Evolutionary conservation across 2,797 vertebrate species (phyloP).

Genomic region (Meda fulgida): DNA sequence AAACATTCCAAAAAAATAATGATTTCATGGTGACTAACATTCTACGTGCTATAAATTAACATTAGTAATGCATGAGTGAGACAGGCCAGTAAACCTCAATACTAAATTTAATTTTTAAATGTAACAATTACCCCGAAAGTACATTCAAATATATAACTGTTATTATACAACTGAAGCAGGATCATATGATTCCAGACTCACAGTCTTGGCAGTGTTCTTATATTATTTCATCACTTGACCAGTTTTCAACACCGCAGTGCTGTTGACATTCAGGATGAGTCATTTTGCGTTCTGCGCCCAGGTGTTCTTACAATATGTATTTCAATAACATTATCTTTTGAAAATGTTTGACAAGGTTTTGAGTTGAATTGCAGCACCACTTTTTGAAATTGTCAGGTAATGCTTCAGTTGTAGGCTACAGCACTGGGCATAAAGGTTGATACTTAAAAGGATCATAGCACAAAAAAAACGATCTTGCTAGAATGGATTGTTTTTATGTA

Average conservation of each 20-base stretch:
- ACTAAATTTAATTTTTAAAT: neutral
- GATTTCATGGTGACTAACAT: neutral
- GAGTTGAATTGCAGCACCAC: neutral
- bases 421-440: neutral
- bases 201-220: constrained; percentile 33
- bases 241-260: constrained; percentile 26
- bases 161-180: neutral
- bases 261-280: constrained; percentile 15
- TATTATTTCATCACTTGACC: constrained; percentile 38
- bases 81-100: neutral
- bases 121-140: neutral
- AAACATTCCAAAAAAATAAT: neutral
- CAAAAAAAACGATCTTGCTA: neutral
- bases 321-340: constrained; percentile 23
- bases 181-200: neutral
- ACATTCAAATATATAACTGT: neutral
- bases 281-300: neutral
- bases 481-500: constrained; percentile 5
- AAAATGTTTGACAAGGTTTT: constrained; percentile 37
- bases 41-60: neutral
- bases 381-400: neutral
- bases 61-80: neutral
- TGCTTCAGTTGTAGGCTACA: constrained; percentile 18
- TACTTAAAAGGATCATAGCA: neutral
- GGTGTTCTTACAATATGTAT: constrained; percentile 33